A percentile compares a stretch with the other conserved stretches of the same genome.
Evolutionary conservation across 1,140 invertebrate genomes (phyloP).

Genomic region (Himalopsyche phryganea): DNA sequence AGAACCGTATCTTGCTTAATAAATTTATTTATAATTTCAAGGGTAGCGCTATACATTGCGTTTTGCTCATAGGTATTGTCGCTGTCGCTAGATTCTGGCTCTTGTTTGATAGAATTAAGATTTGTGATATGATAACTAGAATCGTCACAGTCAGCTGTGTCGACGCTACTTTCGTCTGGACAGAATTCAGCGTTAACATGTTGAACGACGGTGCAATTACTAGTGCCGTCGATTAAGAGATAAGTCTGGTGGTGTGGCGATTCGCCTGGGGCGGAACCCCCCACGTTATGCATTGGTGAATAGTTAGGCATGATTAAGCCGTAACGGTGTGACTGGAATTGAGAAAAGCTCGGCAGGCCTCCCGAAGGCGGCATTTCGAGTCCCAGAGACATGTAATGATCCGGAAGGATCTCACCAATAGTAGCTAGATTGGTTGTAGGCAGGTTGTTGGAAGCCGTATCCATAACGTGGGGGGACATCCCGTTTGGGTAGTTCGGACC

Average conservation of each 20-base stretch:
- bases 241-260: conserved; percentile 50
- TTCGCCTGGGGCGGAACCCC: conserved; percentile 64
- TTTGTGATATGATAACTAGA: conserved; percentile 35
- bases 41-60: no score
- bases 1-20: background rate
- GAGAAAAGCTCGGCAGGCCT: conserved; percentile 61
- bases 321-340: conserved; percentile 58
- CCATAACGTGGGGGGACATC: conserved; percentile 78
- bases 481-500: conserved; percentile 71
- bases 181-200: conserved; percentile 7
- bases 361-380: conserved; percentile 50
- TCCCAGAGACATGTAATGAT: conserved; percentile 48
- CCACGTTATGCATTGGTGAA: conserved; percentile 62
- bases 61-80: no score
- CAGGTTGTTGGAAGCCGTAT: conserved; percentile 66
- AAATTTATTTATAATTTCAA: no score
- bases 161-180: conserved; percentile 33
- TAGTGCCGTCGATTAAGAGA: conserved; percentile 38
- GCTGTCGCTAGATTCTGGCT: background rate
- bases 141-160: conserved; percentile 28
- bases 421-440: conserved; percentile 62
- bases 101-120: conserved; percentile 9
- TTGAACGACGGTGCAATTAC: conserved; percentile 7
- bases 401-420: conserved; percentile 62
- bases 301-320: conserved; percentile 54